Percentiles rank a stretch among this genome's conserved stretches.
Conservation (phyloP, 2,113 vertebrate species). For the Saccopteryx leptura region DNA sequence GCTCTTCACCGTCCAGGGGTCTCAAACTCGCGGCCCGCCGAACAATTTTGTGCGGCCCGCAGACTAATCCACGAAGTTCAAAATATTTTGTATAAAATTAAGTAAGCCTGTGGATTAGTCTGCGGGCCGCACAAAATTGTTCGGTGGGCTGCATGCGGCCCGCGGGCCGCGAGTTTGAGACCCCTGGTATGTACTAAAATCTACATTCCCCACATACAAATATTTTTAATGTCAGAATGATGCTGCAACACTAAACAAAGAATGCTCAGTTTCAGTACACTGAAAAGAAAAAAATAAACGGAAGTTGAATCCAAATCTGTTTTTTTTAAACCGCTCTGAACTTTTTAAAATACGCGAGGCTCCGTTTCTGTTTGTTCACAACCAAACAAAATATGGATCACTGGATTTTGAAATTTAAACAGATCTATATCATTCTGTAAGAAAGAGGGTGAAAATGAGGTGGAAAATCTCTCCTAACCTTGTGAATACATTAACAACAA, state of each 20-base stretch:
- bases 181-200: not conserved
- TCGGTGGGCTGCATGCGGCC: too few species aligned
- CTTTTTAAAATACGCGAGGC: not conserved
- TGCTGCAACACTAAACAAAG: slow-evolving; percentile 24
- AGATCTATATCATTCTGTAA: slow-evolving; percentile 9
- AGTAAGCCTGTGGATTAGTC: too few species aligned
- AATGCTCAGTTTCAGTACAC: not conserved
- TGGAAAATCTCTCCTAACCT: slow-evolving; percentile 16
- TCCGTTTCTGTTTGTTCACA: not conserved
- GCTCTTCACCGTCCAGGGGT: slow-evolving; percentile 1
- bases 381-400: slow-evolving; percentile 34
- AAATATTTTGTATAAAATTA: too few species aligned
- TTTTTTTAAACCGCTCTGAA: slow-evolving; percentile 9
- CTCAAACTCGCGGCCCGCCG: too few species aligned
- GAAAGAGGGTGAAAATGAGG: slow-evolving; percentile 38
- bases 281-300: not conserved
- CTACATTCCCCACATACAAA: not conserved
- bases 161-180: too few species aligned
- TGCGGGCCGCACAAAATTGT: too few species aligned
- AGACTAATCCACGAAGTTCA: too few species aligned
- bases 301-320: not conserved
- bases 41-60: too few species aligned
- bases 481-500: slow-evolving; percentile 51
- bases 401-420: slow-evolving; percentile 34
- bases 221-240: slow-evolving; percentile 36